These are phyloP conservation scores for Masticophis lateralis DNA, from an alignment of 2,797 vertebrate species.

Conservation along the genomic window DNA sequence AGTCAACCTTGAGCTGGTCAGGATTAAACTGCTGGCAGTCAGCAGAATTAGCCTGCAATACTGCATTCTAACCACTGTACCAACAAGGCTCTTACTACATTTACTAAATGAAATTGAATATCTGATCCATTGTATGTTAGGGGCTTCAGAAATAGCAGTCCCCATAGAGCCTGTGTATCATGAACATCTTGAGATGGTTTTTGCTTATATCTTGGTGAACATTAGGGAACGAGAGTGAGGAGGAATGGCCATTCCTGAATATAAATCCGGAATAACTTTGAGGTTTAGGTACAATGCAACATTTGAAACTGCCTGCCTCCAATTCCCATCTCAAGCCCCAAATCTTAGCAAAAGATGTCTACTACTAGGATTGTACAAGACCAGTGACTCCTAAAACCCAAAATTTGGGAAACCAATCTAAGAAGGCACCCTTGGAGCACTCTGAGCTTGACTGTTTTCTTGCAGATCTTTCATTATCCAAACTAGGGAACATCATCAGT, in stretches of 20 bases:
- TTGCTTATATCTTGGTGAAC: neutral
- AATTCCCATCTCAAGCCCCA: neutral
- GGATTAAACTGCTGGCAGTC: neutral
- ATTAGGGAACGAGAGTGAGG: neutral
- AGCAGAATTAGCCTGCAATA: neutral
- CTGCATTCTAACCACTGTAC: neutral
- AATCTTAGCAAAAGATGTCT: neutral
- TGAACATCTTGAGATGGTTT: neutral
- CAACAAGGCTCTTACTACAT: neutral
- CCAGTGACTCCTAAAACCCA: neutral
- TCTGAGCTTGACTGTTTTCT: neutral
- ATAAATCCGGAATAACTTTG: neutral
- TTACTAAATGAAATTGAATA: neutral
- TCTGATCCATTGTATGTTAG: neutral
- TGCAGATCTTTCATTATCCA: neutral
- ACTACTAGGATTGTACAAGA: neutral
- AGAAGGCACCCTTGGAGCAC: neutral
- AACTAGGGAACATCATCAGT: neutral
- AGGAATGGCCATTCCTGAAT: neutral
- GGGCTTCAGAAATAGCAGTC: neutral
- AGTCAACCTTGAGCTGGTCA: neutral
- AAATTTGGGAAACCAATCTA: neutral
- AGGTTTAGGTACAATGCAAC: neutral
- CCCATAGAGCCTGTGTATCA: neutral
- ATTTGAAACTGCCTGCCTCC: neutral